Evolutionary conservation across 2,888 invertebrate genomes (phyloP), one percentile per base, ranked within the genome.

Genomic region (Eupithecia inturbata): DNA sequence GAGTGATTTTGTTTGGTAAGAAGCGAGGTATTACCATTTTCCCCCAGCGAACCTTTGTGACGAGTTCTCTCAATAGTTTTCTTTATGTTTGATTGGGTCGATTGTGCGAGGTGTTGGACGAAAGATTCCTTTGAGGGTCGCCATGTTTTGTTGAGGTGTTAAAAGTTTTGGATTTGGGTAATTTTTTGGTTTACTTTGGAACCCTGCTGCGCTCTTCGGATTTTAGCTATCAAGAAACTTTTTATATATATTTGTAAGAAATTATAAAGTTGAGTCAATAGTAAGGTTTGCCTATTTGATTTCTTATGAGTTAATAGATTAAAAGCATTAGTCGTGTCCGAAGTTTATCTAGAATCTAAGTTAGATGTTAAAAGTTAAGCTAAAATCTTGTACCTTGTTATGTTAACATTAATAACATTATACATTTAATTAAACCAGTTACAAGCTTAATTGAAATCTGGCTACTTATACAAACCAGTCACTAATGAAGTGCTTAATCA

Each of bases 1-100:
- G 90, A 91, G 92, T 92, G 93, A 93, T 93, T 93, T 92, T 90
- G 92, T 92, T 93, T 91, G 91, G 89, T 88, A 87, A 90, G 90
- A 89, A 91, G 91, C 91, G 89, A 89, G 90, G 84, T 89, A 93
- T 93, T 93, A 93, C 91, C 93, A 92, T 92, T 92, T 89, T 91
- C 91, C 91, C 89, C 85, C 80, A 87, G 88, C 88, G 88, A 88
- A 88, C 87, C 90, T 90, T 88, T 86, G 85, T 88, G 87, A 84
- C 72, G 78, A 89, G 66, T 3, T 62, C 39, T 66, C 66, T 66
- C 66, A 66, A 88, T 90, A 91, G 91, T 92, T 90, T 88, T 91
- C 91, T 91, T 90, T 86, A 82, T 86, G 85, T 89, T 87, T 93
- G 93, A 93, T 93, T 94, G 92, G 92, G 88, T 87, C 91, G 91